Base-by-base conservation (phyloP, 2,888 invertebrate genomes). In the Helicoverpa assulta region DNA sequence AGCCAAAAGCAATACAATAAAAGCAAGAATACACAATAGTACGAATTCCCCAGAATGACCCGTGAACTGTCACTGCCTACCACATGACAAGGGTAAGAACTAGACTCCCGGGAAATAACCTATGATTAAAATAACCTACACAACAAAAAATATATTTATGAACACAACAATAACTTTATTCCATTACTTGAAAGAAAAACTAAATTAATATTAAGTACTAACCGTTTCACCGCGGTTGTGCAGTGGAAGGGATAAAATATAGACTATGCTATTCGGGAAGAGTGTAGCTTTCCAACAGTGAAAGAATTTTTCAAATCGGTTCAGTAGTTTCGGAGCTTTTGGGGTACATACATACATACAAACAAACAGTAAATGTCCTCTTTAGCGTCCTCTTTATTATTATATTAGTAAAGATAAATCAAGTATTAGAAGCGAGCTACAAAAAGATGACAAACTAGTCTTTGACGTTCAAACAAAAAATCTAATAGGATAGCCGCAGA, bases 81-180 rank as follows among this genome's bases (percentile, higher is more conserved):
- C 26, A 8, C n/a, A 37, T 70, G 78, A 73, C 18, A 61, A 77
- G 73, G 77, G 73, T 77, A 60, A 52, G 52, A 57, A 69, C 19
- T 56, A 14, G 33, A 21, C 73, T 53, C 73, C 52, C 21, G 73
- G 73, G 73, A 73, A 73, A 73, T 77, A 16, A 77, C 59, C 50
- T 43, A 56, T 60, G 56, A 77, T 47, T 57, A 77, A 60, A 70
- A 70, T 56, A 29, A 29, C 55, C 19, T 21, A 50, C 18, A 51
- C 14, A 64, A 52, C 26, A 40, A 47, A 70, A 77, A 69, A 26
- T 26, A 26, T 26, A 26, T 26, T 26, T 8, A 53, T 8, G 40
- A 29, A 12, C 5, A 52, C 19, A 50, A 52, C 18, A 21, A 29
- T 47, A 59, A 56, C 37, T 29, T 76, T 40, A 37, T 40, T 51